Evolutionary conservation across 1,140 invertebrate species (phyloP), one percentile per base, ranked within the genome.

Genomic region (Microvelia longipes): DNA sequence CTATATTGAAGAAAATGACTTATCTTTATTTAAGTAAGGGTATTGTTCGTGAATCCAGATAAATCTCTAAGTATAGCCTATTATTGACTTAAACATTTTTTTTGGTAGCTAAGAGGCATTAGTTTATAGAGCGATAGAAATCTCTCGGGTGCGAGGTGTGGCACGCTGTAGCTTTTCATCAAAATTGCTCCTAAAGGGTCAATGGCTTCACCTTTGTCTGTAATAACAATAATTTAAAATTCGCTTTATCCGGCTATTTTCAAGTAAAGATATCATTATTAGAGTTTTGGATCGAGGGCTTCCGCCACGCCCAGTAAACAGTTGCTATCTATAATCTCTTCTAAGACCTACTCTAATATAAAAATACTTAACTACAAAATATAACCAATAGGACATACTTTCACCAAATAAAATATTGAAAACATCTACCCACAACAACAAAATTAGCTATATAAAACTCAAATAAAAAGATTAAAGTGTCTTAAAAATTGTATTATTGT

Each of bases 51-150:
- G 35, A 19, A 50, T 50, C 35, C 35, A 50, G 35, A 50, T 50
- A 50, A 50, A 50, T 5, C 35, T 50, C n/a, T 50, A 50, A 50
- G 35, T 50, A 50, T n/a, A n/a, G 5, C 35, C 35, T 11, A 19
- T 50, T 50, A 50, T 50, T 50, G 35, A 50, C 35, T 50, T 50
- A 11, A 50, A 50, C 5, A n/a, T 63, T 29, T 28, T 25, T 69
- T 28, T 19, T 29, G 19, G 69, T 64, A 65, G 69, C 62, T 19
- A 29, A 60, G 61, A 69, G 64, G 60, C 69, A 26, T 64, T 64
- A 69, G 35, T n/a, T 13, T 60, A 69, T 29, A 62, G 28, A 24
- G n/a, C 29, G 24, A 50, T 5, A 19, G 19, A 50, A 50, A 19
- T 50, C 35, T 5, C 35, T 19, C 35, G 5, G 35, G 35, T 24